Base-by-base conservation (phyloP, 2,113 vertebrate genomes). In the Chaetorhynchus papuensis region DNA sequence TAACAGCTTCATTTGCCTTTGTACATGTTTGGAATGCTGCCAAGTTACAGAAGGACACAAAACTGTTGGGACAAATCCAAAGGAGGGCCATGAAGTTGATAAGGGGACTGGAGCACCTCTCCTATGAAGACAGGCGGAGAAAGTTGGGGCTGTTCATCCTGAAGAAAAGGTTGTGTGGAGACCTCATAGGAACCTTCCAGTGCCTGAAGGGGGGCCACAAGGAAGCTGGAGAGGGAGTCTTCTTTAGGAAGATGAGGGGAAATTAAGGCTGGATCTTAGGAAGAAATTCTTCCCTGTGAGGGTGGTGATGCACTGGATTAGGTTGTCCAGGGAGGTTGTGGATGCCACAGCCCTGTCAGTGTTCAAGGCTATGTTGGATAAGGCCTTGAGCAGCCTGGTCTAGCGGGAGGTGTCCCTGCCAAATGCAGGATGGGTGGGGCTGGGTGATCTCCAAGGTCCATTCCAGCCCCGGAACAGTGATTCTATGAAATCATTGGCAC, bases 11-110 rank as follows among this genome's bases (percentile, higher is more conserved):
- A 30, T 60, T 89, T 80, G 14, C 30, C 35, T 61, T 42, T 42
- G 21, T 14, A 31, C 2, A 3, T 26, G 30, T 79, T 59, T 59
- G 33, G 11, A 87, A 70, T 9, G 5, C 30, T 86, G 37, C 18
- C 2, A 1, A 70, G 26, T 70, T 93, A 44, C 47, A 52, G 71
- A 77, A 49, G 28, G 66, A 41, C 13, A 18, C 10, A 23, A n/a
- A 47, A 45, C 24, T 35, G n/a, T 60, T 41, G 69, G 30, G 41
- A 45, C 20, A 53, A 35, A 17, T 61, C 54, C 54, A 54, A 18
- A 60, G 20, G 22, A 68, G 39, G 9, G 13, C 20, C 13, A 6
- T 0, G 0, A 45, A 53, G 16, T 39, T 30, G 10, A 5, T 47
- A n/a, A 41, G 16, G 41, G 69, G 28, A 39, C 20, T 68, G 39